phyloP scores from a whole-genome alignment of 2,113 vertebrate species.

The Chaetops frenatus region DNA sequence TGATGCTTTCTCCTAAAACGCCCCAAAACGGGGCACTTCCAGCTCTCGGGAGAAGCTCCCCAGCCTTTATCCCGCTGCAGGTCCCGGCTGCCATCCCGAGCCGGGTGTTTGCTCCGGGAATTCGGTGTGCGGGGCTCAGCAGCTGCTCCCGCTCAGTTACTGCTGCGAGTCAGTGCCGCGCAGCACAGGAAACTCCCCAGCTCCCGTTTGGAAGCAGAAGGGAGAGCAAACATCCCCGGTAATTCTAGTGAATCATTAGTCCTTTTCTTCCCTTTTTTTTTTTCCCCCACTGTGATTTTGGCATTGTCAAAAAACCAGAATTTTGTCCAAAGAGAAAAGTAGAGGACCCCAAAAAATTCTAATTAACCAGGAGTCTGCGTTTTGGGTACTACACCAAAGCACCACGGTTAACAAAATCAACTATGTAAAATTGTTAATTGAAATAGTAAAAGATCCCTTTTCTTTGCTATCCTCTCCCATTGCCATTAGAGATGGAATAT shows the following conservation, averaged over 20 bases:
- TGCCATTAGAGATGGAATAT: not conserved
- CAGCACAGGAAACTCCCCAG: not conserved
- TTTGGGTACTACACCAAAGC: not conserved
- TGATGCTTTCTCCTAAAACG: not conserved
- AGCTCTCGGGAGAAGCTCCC: not conserved
- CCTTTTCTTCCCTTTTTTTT: too few relatives aligned
- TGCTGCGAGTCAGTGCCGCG: not conserved
- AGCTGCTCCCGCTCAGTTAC: not conserved
- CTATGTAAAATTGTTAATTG: not conserved
- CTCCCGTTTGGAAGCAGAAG: not conserved
- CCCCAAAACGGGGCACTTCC: not conserved
- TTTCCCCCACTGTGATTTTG: not conserved
- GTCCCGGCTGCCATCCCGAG: rapidly evolving
- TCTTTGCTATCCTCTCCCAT: not conserved
- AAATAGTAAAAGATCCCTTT: not conserved
- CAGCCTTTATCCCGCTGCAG: not conserved
- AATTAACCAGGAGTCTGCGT: not conserved
- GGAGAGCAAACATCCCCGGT: not conserved
- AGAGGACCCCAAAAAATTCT: not conserved
- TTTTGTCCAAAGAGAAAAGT: not conserved
- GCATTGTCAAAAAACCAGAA: not conserved
- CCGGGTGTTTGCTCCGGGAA: not conserved
- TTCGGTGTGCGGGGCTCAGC: not conserved
- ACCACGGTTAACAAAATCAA: not conserved
- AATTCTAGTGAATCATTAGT: too few relatives aligned